Base-by-base conservation (phyloP, 2,888 invertebrate species). In the Lochmaea capreae region DNA sequence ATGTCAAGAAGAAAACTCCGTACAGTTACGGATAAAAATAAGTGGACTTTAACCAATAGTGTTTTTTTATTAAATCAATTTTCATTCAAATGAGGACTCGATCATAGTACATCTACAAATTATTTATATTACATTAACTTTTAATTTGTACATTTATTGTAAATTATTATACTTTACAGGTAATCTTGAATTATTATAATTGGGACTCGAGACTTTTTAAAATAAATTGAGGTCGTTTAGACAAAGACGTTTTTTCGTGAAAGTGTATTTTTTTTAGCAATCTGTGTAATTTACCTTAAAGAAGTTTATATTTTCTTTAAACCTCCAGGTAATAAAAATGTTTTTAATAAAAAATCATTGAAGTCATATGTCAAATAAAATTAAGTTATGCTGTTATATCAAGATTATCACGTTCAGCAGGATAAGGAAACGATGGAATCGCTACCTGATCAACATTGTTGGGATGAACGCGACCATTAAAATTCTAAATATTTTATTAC, bases 71-170 rank as follows among this genome's bases (percentile, higher is more conserved):
- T 26, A 73, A 76, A 76, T 78, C 71, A 67, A 75, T 75, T 68
- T 69, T 68, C 49, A 68, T 65, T 71, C 54, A 65, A 71, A 57
- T 71, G 46, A 79, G 77, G 78, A 81, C 80, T 79, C 75, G 76
- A 80, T 78, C 71, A 69, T 74, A 74, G 73, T 76, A 75, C 73
- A 78, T 76, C 72, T 76, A 76, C 76, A 76, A 72, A 74, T 78
- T 73, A 76, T 76, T 76, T 76, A 79, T 79, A 79, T 78, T 78
- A 59, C 76, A 77, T 80, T 77, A 74, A 76, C 70, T 71, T 75
- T 78, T 78, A 67, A 76, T 76, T 76, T 78, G 76, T 76, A 76
- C 72, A 78, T 77, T 76, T 74, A 75, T 74, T 78, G 74, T 78
- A 74, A 74, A 78, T 76, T 75, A 75, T 75, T 72, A 72, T 65